Evolutionary conservation across 2,113 vertebrate genomes (phyloP), one percentile per base, ranked within the genome.

Genomic region (Syrmaticus mikado): DNA sequence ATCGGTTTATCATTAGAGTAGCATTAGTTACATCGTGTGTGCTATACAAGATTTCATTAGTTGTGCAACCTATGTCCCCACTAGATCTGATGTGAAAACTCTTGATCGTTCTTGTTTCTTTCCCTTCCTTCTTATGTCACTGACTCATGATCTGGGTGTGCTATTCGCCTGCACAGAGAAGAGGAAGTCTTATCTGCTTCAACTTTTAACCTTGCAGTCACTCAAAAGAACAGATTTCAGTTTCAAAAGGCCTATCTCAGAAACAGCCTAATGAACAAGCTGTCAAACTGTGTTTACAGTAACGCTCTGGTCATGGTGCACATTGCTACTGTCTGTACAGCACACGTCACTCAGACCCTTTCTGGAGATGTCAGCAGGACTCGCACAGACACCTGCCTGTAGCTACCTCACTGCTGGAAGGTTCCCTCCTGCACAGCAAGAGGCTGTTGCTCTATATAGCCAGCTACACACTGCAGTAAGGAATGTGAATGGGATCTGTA

Each of bases 171-270:
- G 76, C 74, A 21, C 77, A 90, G 58, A 67, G 78, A 94, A 80
- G 77, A 81, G 92, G 91, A 96, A 97, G 82, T 41, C 77, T 93
- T 87, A 92, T 88, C 92, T 91, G 1, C 68, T 81, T 95, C 55
- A 95, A 82, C 90, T 95, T 96, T 95, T 94, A 92, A 97, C 95
- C 95, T 91, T 45, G 11, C 72, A 89, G 78, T 73, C 78, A 40
- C 78, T 95, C 81, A 81, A 46, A 91, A 91, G 46, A 76, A 22
- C 66, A 89, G 70, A 66, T 58, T 30, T n/a, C 32, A 4, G 48
- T 65, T 92, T 76, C 65, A 34, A 72, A 90, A 89, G 78, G 58
- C 40, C 82, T 30, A 2, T 64, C 34, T 76, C 66, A 40, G 87
- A 43, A 70, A 24, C 52, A 8, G 1, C 20, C 72, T 58, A 2